A percentile compares a stretch with the other conserved stretches of the same genome.
These are phyloP conservation scores for Aethina tumida DNA, from an alignment of 1,140 invertebrate genomes.

Conservation along the genomic window DNA sequence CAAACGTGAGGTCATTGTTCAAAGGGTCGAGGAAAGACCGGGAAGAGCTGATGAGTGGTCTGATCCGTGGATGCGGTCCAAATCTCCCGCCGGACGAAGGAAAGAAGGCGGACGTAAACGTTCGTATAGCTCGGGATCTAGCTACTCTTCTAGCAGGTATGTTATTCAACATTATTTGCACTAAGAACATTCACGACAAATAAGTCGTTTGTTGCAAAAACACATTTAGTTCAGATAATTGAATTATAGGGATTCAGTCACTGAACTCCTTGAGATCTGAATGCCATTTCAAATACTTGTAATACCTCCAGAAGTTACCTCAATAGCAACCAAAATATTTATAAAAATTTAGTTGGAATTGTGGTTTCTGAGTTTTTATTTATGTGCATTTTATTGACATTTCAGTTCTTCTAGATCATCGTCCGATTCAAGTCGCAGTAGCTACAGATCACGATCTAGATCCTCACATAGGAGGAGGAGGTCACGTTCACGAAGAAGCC, in stretches of 20 bases:
- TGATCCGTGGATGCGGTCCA: constrained; percentile 83
- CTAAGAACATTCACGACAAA: neutral
- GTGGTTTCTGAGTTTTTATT: too few species aligned
- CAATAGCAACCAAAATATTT: neutral
- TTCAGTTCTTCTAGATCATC: constrained; percentile 31
- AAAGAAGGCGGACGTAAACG: constrained; percentile 39
- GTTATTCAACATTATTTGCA: constrained; percentile 1
- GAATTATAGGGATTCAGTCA: too few species aligned
- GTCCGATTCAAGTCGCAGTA: constrained; percentile 36
- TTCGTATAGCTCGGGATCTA: constrained; percentile 66
- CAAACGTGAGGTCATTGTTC: constrained; percentile 67
- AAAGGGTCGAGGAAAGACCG: constrained; percentile 42
- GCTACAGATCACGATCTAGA: constrained; percentile 40
- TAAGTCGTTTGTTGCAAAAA: too few species aligned
- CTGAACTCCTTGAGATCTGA: neutral
- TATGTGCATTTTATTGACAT: neutral
- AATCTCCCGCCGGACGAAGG: constrained; percentile 46
- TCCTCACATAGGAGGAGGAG: constrained; percentile 37
- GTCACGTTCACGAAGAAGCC: constrained; percentile 12
- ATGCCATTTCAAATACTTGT: neutral
- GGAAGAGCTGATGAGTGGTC: constrained; percentile 77
- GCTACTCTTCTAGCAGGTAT: constrained; percentile 63
- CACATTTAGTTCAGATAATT: too few species aligned
- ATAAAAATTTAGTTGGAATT: too few species aligned
- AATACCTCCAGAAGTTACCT: neutral